These are phyloP conservation scores for Simalia tracyae DNA, from an alignment of 2,797 vertebrate genomes.

Conservation along the genomic window DNA sequence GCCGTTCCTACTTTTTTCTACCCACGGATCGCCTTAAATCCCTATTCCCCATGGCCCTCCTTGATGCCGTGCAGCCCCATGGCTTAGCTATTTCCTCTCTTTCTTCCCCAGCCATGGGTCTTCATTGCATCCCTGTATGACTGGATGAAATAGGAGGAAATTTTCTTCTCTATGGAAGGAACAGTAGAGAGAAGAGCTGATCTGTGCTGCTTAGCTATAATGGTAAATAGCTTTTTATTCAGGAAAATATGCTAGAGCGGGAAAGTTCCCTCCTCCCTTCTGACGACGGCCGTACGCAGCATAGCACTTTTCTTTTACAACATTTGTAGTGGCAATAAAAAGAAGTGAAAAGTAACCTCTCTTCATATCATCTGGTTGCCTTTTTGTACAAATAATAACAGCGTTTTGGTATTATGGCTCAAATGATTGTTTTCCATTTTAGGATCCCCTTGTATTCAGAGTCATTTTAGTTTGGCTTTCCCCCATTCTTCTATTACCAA, in stretches of 20 bases:
- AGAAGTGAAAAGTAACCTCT: background rate
- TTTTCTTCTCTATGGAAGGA: background rate
- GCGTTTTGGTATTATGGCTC: background rate
- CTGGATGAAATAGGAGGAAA: background rate
- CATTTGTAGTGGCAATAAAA: background rate
- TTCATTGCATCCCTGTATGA: background rate
- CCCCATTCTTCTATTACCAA: background rate
- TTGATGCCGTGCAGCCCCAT: background rate
- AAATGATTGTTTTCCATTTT: background rate
- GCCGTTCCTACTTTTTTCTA: background rate
- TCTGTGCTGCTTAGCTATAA: background rate
- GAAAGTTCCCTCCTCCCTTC: background rate
- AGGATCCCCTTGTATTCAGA: background rate
- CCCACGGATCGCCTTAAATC: background rate
- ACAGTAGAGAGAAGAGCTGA: background rate
- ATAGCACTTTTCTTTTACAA: background rate
- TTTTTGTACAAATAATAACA: background rate
- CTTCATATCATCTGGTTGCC: background rate
- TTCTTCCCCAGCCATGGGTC: background rate
- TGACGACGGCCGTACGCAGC: background rate
- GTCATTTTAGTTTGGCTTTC: background rate
- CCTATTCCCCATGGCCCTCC: background rate
- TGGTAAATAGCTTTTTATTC: background rate
- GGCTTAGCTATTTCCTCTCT: background rate
- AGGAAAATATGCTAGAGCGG: background rate